Percentiles rank a stretch among this genome's conserved stretches.
These are phyloP conservation scores for Eristalis tenax DNA, from an alignment of 2,888 invertebrate species.

Conservation along the genomic window DNA sequence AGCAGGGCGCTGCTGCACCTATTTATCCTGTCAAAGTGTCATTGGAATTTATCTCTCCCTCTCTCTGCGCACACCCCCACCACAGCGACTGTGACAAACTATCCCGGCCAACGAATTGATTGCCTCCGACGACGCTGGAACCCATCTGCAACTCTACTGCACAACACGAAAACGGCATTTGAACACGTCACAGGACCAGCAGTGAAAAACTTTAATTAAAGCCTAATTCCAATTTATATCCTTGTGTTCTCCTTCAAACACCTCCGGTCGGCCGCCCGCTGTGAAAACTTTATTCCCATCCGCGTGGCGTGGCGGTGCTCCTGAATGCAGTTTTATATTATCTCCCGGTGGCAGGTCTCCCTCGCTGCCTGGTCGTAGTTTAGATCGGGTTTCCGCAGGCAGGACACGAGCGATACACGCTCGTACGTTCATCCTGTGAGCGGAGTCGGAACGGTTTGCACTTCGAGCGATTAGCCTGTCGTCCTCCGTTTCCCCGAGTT, in stretches of 20 bases:
- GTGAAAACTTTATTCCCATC: background rate
- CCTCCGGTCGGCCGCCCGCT: background rate
- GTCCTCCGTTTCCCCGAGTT: too few species aligned
- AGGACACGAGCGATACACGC: background rate
- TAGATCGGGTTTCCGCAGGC: background rate
- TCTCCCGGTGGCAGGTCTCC: conserved; percentile 42
- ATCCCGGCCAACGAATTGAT: conserved; percentile 27
- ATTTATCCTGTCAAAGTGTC: background rate
- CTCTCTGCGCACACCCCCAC: too few species aligned
- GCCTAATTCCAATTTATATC: conserved; percentile 47
- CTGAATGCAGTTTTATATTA: conserved; percentile 58
- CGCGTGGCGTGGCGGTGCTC: background rate
- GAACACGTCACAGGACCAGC: conserved; percentile 2
- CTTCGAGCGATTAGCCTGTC: conserved; percentile 38
- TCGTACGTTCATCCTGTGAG: background rate
- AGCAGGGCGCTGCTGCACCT: background rate
- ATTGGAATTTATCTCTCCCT: background rate
- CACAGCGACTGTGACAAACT: conserved; percentile 24
- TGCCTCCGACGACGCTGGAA: background rate
- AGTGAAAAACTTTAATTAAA: conserved; percentile 48
- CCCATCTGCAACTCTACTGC: conserved; percentile 16
- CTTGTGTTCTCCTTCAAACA: background rate
- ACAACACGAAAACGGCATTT: conserved; percentile 21
- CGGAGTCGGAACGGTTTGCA: conserved; percentile 32
- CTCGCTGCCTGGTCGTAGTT: conserved; percentile 30